phyloP scores from a whole-genome alignment of 2,888 invertebrate genomes.

The Spodoptera littoralis region DNA sequence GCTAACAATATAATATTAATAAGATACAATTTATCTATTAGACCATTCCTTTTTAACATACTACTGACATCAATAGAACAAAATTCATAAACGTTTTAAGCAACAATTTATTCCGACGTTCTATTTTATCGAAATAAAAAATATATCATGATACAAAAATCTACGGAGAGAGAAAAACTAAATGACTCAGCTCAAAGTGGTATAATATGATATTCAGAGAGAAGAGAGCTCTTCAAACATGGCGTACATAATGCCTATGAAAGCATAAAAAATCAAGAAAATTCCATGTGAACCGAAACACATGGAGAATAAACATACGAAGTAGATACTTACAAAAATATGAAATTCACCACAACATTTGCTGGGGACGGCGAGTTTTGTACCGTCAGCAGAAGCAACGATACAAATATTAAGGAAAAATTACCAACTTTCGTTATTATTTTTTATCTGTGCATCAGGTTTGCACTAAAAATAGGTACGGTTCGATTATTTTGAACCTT shows the following conservation, averaged over 20 bases:
- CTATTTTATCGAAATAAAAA: conserved; percentile 35
- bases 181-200: conserved; percentile 79
- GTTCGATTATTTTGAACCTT: too few relatives aligned
- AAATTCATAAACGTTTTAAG: too few relatives aligned
- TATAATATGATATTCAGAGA: conserved; percentile 84
- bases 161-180: conserved; percentile 61
- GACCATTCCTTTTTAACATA: not conserved
- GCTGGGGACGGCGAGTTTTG: conserved; percentile 79
- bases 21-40: too few relatives aligned
- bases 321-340: conserved; percentile 89
- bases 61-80: too few relatives aligned
- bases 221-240: conserved; percentile 78
- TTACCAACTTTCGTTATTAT: not conserved
- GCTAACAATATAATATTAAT: too few relatives aligned
- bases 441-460: too few relatives aligned
- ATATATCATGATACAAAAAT: conserved; percentile 26
- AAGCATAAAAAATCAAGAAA: conserved; percentile 88
- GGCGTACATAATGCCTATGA: conserved; percentile 84
- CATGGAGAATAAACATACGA: conserved; percentile 88
- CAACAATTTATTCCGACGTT: conserved; percentile 5
- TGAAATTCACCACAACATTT: conserved; percentile 89
- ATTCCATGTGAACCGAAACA: conserved; percentile 88
- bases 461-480: too few relatives aligned
- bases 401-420: conserved; percentile 9
- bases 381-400: conserved; percentile 67